Evolutionary conservation across 2,888 invertebrate species (phyloP).

Genomic region (Brenthis daphne): DNA sequence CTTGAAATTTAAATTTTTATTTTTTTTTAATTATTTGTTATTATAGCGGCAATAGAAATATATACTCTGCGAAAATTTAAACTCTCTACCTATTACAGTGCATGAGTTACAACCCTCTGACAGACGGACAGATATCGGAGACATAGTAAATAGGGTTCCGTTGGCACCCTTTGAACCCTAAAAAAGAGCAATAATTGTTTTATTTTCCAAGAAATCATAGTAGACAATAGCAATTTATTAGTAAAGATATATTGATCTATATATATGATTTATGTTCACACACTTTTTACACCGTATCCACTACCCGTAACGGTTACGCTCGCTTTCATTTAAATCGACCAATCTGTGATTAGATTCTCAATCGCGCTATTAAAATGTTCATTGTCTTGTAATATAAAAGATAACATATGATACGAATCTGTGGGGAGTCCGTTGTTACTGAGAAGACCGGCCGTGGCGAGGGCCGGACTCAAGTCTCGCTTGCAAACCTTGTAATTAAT

Average conservation of each 20-base stretch:
- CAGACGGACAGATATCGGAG: too few relatives aligned
- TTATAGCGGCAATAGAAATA: too few relatives aligned
- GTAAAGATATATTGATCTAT: neutral
- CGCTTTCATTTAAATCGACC: conserved; percentile 45
- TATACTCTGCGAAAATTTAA: too few relatives aligned
- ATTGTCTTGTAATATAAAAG: conserved; percentile 27
- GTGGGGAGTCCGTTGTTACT: conserved; percentile 76
- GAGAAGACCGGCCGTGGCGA: conserved; percentile 76
- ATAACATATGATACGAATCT: rapidly evolving
- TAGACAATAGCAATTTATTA: too few relatives aligned
- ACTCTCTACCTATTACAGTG: too few relatives aligned
- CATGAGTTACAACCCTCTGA: too few relatives aligned
- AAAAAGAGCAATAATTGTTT: too few relatives aligned
- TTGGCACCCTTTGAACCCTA: too few relatives aligned
- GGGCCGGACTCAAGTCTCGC: conserved; percentile 77
- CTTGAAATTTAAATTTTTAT: too few relatives aligned
- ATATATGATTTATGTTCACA: conserved; percentile 18
- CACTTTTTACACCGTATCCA: conserved; percentile 19
- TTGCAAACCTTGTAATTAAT: conserved; percentile 57
- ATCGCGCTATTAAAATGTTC: conserved; percentile 60
- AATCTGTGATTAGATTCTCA: conserved; percentile 50
- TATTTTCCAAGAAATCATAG: too few relatives aligned
- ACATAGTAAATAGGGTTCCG: too few relatives aligned
- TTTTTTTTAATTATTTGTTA: too few relatives aligned
- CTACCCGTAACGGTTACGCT: conserved; percentile 38